Percentiles rank a stretch among this genome's conserved stretches.
Evolutionary conservation across 92 coral and sea anemone genomes (phyloP).

Genomic region (Heliopora coerulea): DNA sequence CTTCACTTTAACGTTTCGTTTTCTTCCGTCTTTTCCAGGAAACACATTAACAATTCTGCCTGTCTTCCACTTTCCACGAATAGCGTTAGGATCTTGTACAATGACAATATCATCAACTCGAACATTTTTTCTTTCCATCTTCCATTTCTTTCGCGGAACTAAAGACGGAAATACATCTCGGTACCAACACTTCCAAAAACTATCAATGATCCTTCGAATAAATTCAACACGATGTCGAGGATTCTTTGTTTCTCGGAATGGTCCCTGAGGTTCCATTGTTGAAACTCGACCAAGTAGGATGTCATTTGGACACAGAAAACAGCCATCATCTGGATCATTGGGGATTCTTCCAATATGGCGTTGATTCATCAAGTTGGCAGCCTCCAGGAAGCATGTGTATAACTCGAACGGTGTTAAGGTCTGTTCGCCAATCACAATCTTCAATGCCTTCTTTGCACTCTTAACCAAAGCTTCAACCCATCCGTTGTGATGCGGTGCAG

Average conservation of each 20-base stretch:
- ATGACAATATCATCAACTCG: constrained; percentile 51
- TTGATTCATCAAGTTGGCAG: constrained; percentile 64
- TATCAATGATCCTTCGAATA: constrained; percentile 54
- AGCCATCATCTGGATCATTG: constrained; percentile 61
- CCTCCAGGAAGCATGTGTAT: constrained; percentile 60
- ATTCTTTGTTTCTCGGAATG: constrained; percentile 60
- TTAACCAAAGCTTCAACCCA: constrained; percentile 43
- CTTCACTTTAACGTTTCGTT: too few relatives aligned
- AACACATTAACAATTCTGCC: constrained; percentile 50
- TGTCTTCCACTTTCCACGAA: constrained; percentile 57
- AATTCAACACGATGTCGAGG: constrained; percentile 62
- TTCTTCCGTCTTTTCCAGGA: constrained; percentile 52
- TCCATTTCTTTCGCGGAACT: constrained; percentile 57
- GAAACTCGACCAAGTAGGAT: constrained; percentile 62
- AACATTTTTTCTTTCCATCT: constrained; percentile 49
- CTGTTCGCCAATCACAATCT: constrained; percentile 56
- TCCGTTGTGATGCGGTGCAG: constrained; percentile 1
- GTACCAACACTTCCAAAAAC: constrained; percentile 64
- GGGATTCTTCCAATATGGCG: constrained; percentile 61
- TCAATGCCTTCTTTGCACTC: constrained; percentile 55
- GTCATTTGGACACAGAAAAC: constrained; percentile 56
- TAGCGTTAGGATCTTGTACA: constrained; percentile 47
- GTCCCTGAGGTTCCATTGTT: constrained; percentile 61
- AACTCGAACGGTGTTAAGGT: constrained; percentile 57
- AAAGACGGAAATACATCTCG: constrained; percentile 61